Evolutionary conservation across 1,140 invertebrate genomes (phyloP).

Genomic region (Zophobas atratus): DNA sequence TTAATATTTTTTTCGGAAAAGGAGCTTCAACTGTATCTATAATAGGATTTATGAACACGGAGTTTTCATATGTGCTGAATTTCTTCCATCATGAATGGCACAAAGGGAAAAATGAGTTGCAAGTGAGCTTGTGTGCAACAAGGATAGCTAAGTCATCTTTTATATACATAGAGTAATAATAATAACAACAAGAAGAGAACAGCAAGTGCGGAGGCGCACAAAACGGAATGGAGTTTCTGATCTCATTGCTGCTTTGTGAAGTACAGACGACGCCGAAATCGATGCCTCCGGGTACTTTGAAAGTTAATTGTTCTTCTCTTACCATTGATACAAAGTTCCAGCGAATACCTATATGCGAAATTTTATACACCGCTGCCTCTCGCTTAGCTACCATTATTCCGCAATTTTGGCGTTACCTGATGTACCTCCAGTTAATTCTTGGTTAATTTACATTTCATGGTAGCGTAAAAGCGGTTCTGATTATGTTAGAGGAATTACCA

Average conservation of each 20-base stretch:
- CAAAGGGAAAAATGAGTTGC: too few relatives aligned
- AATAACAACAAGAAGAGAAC: too few relatives aligned
- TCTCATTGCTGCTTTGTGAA: conserved; percentile 16
- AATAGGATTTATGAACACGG: too few relatives aligned
- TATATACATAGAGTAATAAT: too few relatives aligned
- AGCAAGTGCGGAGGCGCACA: neutral
- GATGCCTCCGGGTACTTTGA: conserved; percentile 50
- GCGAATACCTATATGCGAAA: conserved; percentile 41
- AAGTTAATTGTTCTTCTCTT: conserved; percentile 54
- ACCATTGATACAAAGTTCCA: conserved; percentile 52
- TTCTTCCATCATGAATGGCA: too few relatives aligned
- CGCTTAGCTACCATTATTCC: conserved; percentile 18
- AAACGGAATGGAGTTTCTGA: conserved; percentile 11
- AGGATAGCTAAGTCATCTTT: neutral
- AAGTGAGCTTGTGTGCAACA: neutral
- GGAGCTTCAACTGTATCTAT: too few relatives aligned
- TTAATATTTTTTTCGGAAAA: too few relatives aligned
- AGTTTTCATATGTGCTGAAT: too few relatives aligned
- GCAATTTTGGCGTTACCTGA: conserved; percentile 28
- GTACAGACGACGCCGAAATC: conserved; percentile 30
- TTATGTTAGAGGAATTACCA: conserved; percentile 36
- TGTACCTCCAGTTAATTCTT: conserved; percentile 29
- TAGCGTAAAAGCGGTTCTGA: conserved; percentile 23
- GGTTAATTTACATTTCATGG: conserved; percentile 38
- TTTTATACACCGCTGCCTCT: conserved; percentile 28